A percentile compares a stretch with the other conserved stretches of the same genome.
phyloP scores from a whole-genome alignment of 2,113 vertebrate species.

The Heliornis fulica region DNA sequence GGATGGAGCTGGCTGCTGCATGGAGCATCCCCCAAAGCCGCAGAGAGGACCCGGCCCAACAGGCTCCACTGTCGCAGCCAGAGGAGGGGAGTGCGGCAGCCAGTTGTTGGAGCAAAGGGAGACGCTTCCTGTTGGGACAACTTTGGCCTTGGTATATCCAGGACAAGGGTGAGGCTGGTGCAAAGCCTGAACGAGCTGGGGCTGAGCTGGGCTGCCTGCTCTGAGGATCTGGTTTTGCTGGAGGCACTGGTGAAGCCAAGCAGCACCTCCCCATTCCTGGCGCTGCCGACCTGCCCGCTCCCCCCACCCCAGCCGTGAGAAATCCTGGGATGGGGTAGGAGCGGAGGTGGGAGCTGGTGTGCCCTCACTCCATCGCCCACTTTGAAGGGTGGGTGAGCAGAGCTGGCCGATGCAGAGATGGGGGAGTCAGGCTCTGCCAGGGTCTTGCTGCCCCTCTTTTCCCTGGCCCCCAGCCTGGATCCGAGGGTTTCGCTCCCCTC shows the following conservation, averaged over 20 bases:
- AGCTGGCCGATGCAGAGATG: neutral
- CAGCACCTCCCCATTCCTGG: neutral
- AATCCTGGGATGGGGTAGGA: neutral
- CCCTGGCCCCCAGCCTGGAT: neutral
- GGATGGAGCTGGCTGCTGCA: neutral
- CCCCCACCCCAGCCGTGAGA: accelerated
- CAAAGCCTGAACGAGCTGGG: neutral
- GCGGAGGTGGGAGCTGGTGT: neutral
- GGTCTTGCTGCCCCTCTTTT: neutral
- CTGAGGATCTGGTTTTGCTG: neutral
- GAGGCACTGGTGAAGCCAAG: neutral
- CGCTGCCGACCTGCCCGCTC: neutral
- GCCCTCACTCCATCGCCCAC: neutral
- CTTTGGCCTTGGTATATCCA: neutral
- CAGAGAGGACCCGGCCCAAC: neutral
- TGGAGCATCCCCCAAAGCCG: neutral
- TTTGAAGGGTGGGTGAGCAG: neutral
- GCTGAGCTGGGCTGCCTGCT: neutral
- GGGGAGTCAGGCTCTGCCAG: neutral
- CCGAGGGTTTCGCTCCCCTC: neutral
- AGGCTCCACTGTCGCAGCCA: accelerated
- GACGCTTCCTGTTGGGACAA: neutral
- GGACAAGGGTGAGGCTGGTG: neutral
- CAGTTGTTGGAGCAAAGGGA: neutral
- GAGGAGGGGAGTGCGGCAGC: neutral